These are phyloP conservation scores for Dipodomys stephensi DNA, from an alignment of 2,113 vertebrate genomes.

Conservation along the genomic window DNA sequence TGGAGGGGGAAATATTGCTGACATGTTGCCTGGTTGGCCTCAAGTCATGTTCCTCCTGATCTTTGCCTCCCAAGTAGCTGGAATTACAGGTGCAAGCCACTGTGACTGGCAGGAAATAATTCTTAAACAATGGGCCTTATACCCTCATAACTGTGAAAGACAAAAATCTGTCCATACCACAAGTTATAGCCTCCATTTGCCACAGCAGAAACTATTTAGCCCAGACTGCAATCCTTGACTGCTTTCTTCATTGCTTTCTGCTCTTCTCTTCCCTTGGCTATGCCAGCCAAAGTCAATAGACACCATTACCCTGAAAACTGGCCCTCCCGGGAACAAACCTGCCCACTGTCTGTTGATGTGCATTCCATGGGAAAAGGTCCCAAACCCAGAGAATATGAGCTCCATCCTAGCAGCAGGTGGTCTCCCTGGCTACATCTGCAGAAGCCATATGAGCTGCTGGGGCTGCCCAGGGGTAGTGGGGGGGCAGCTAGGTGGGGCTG, in stretches of 20 bases:
- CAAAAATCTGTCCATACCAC: rapidly evolving
- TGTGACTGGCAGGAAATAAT: neutral
- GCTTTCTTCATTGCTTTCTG: neutral
- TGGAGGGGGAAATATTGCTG: no score
- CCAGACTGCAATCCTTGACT: neutral
- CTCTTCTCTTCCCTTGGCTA: neutral
- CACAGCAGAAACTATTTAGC: neutral
- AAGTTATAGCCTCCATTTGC: neutral
- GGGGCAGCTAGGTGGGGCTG: neutral
- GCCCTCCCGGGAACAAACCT: neutral
- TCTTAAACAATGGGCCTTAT: neutral
- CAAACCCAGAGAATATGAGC: neutral
- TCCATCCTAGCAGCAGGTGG: neutral
- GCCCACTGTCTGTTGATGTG: neutral
- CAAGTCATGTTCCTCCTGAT: no score
- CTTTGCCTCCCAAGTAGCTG: no score
- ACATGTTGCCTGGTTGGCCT: no score
- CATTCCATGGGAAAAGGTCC: neutral
- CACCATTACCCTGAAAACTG: neutral
- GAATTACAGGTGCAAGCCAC: no score
- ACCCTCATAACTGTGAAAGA: neutral
- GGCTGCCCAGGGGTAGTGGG: rapidly evolving
- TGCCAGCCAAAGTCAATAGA: conserved; percentile 48
- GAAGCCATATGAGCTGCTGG: neutral
- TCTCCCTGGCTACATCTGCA: neutral